Conservation (phyloP, 2,888 invertebrate species). For the Sturmia bella region DNA sequence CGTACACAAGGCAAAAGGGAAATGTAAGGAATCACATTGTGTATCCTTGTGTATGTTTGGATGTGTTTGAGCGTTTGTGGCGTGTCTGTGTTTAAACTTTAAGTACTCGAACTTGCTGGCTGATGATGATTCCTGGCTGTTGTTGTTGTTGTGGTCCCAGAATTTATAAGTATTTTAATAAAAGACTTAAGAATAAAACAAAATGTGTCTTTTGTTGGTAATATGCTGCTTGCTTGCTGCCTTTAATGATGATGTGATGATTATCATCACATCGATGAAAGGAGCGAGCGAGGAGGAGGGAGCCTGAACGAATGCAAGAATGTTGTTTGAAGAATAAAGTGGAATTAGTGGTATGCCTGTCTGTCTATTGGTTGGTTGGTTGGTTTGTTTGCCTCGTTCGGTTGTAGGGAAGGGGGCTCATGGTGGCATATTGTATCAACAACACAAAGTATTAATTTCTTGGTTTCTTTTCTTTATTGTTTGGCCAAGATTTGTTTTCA, state of each 20-base stretch:
- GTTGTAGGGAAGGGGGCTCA: neutral
- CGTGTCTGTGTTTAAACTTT: slow-evolving; percentile 25
- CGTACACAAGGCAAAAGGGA: neutral
- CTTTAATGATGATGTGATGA: slow-evolving; percentile 58
- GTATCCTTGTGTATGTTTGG: neutral
- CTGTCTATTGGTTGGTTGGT: no score
- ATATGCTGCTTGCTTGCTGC: slow-evolving; percentile 61
- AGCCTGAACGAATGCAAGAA: neutral
- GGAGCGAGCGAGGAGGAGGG: neutral
- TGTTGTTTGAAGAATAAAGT: slow-evolving; percentile 44
- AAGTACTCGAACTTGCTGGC: slow-evolving; percentile 40
- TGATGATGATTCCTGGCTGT: no score
- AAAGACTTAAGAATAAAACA: slow-evolving; percentile 38
- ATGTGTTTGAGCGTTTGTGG: neutral
- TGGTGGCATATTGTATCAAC: slow-evolving; percentile 50
- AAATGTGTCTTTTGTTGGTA: slow-evolving; percentile 56
- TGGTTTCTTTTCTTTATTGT: slow-evolving; percentile 59
- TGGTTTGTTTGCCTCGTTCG: no score
- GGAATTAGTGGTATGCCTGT: slow-evolving; percentile 37
- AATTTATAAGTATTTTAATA: slow-evolving; percentile 41
- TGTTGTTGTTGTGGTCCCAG: neutral
- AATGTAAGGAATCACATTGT: slow-evolving; percentile 37
- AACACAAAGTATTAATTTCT: slow-evolving; percentile 68
- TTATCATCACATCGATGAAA: slow-evolving; percentile 17
- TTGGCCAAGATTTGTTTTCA: slow-evolving; percentile 54